These are phyloP conservation scores for Eurosta solidaginis DNA, from an alignment of 1,140 invertebrate species.

Conservation along the genomic window DNA sequence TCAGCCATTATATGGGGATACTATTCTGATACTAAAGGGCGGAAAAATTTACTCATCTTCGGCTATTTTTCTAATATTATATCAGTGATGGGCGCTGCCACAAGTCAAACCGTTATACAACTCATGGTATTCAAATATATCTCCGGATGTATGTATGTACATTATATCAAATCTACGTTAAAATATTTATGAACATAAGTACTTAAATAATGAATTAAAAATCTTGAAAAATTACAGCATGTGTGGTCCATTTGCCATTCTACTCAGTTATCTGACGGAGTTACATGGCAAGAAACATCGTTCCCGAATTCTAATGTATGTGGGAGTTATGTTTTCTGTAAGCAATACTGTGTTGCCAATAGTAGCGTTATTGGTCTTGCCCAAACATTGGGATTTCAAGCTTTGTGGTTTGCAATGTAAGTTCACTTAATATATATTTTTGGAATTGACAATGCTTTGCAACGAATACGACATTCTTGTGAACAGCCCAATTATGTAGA, in stretches of 20 bases:
- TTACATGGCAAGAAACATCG: conserved; percentile 68
- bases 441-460: too few relatives aligned
- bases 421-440: conserved; percentile 28
- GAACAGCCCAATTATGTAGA: too few relatives aligned
- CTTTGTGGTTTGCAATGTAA: conserved; percentile 46
- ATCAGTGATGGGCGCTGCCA: conserved; percentile 68
- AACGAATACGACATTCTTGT: too few relatives aligned
- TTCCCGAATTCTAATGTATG: conserved; percentile 66
- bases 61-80: conserved; percentile 73
- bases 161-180: too few relatives aligned
- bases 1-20: conserved; percentile 84
- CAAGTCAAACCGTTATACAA: conserved; percentile 72
- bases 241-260: conserved; percentile 73
- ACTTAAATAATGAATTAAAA: too few relatives aligned
- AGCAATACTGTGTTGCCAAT: conserved; percentile 64
- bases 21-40: conserved; percentile 75
- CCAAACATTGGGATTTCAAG: conserved; percentile 47
- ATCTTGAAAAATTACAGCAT: too few relatives aligned
- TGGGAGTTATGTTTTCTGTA: conserved; percentile 68
- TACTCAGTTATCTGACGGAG: conserved; percentile 74
- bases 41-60: conserved; percentile 70
- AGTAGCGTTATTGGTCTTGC: conserved; percentile 64
- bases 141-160: conserved; percentile 78
- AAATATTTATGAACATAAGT: too few relatives aligned
- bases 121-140: conserved; percentile 75